These are phyloP conservation scores for Callipepla squamata DNA, from an alignment of 2,113 vertebrate genomes.

Conservation along the genomic window DNA sequence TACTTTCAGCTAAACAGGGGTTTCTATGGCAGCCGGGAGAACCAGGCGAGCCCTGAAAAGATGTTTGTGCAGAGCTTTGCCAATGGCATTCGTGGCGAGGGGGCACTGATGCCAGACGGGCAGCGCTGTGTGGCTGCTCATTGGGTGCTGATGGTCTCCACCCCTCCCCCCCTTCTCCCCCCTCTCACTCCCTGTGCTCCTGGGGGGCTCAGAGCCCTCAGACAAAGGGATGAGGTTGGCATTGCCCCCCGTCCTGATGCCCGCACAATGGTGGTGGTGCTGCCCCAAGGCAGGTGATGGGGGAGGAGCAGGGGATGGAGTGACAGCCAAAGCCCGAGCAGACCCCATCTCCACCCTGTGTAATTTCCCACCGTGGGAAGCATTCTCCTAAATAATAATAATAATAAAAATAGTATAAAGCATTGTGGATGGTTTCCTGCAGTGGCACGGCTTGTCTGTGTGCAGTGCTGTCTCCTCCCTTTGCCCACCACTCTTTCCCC, in stretches of 20 bases:
- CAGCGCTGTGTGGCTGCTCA: background rate
- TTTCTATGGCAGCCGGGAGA: slow-evolving; percentile 74
- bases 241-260: background rate
- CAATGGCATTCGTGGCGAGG: slow-evolving; percentile 39
- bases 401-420: rapidly evolving
- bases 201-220: background rate
- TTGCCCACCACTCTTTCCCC: rapidly evolving
- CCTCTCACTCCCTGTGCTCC: background rate
- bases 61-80: slow-evolving; percentile 45
- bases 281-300: background rate
- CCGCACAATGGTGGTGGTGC: rapidly evolving
- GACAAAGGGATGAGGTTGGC: slow-evolving; percentile 34
- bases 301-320: background rate
- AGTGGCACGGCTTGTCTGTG: rapidly evolving
- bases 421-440: rapidly evolving
- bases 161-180: background rate
- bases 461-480: rapidly evolving
- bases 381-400: rapidly evolving
- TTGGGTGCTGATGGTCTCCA: background rate
- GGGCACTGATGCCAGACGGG: slow-evolving; percentile 59
- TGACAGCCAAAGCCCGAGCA: background rate
- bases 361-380: rapidly evolving
- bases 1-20: slow-evolving; percentile 50
- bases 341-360: rapidly evolving
- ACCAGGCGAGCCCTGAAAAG: slow-evolving; percentile 51